These are phyloP conservation scores for Pissodes strobi DNA, from an alignment of 1,140 invertebrate species.

Conservation along the genomic window DNA sequence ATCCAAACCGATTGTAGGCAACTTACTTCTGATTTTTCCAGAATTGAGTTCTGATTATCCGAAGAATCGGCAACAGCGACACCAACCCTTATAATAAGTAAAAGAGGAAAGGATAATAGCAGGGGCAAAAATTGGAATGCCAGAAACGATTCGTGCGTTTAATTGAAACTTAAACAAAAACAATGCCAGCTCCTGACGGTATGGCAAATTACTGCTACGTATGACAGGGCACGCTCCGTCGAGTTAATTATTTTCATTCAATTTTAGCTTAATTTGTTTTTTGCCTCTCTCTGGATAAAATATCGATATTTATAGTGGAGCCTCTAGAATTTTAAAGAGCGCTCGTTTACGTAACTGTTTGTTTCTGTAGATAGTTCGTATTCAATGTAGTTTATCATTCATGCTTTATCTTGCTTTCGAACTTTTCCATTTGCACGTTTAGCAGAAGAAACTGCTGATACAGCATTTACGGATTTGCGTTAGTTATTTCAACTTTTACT, in stretches of 20 bases:
- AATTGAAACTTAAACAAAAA: constrained; percentile 36
- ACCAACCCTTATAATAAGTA: constrained; percentile 11
- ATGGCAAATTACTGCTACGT: constrained; percentile 29
- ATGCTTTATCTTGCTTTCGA: too few species aligned
- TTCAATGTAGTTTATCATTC: too few species aligned
- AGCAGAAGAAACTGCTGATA: too few species aligned
- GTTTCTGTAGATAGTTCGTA: too few species aligned
- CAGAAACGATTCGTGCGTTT: constrained; percentile 32
- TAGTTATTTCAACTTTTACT: too few species aligned
- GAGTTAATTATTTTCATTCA: constrained; percentile 19
- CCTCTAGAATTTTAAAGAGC: neutral
- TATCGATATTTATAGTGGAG: neutral
- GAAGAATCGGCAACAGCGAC: too few species aligned
- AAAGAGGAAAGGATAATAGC: constrained; percentile 29
- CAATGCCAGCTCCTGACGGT: constrained; percentile 25
- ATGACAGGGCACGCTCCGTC: constrained; percentile 25
- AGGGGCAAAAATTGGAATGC: constrained; percentile 35
- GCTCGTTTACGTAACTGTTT: too few species aligned
- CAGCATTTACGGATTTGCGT: too few species aligned
- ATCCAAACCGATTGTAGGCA: too few species aligned
- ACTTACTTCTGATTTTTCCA: too few species aligned
- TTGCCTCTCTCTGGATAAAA: neutral
- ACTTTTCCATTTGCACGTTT: too few species aligned
- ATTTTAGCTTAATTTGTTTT: constrained; percentile 19
- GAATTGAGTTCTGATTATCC: too few species aligned